Percentiles rank a stretch among this genome's conserved stretches.
phyloP scores from a whole-genome alignment of 2,797 vertebrate species.

The Tarsius wallacei region DNA sequence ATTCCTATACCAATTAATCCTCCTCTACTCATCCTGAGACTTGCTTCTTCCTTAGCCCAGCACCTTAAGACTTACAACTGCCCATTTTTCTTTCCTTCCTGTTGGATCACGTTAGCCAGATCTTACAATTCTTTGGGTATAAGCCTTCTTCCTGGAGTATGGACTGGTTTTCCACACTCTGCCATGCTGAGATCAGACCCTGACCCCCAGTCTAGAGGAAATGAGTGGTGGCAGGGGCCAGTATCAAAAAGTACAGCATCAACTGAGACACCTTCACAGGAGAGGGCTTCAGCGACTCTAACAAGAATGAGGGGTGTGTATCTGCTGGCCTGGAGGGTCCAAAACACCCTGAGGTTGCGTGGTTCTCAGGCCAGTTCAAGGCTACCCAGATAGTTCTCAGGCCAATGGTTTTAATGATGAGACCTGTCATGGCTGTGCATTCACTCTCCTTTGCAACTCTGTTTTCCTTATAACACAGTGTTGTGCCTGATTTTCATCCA shows the following conservation, averaged over 20 bases:
- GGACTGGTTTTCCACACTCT: not conserved
- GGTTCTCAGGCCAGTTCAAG: not conserved
- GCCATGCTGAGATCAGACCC: not conserved
- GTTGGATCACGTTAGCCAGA: not conserved
- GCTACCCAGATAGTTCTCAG: not conserved
- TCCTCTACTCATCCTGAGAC: not conserved
- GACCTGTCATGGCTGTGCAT: not conserved
- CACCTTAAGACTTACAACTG: not conserved
- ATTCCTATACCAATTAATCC: not conserved
- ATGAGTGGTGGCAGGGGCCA: not conserved
- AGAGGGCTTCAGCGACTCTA: not conserved
- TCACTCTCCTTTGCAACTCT: not conserved
- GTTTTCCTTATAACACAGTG: not conserved
- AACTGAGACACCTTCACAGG: not conserved
- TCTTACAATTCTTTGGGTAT: not conserved
- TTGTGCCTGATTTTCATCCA: not conserved
- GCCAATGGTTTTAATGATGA: not conserved
- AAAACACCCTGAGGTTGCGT: not conserved
- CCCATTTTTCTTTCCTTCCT: not conserved
- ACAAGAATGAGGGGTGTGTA: not conserved
- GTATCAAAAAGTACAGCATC: not conserved
- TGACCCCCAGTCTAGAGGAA: not conserved
- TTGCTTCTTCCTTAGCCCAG: not conserved
- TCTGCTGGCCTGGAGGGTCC: not conserved
- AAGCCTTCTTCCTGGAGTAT: constrained; percentile 14